Conservation (phyloP, 1,140 invertebrate genomes). For the Ostrea edulis region DNA sequence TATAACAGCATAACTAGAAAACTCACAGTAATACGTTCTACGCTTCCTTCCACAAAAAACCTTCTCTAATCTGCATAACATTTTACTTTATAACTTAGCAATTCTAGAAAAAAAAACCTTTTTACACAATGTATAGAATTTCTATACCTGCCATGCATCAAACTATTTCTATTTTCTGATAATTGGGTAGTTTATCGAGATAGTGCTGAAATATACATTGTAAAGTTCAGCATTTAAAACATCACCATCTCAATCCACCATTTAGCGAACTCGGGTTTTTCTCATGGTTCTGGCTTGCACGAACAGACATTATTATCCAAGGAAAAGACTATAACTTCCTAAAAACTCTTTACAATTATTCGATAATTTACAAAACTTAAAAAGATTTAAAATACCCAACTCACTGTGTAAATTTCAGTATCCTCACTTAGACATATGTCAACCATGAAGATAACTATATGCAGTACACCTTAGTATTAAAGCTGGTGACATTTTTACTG, state of each 20-base stretch:
- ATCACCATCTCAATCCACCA: not conserved
- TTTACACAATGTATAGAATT: not conserved
- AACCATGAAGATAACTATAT: too few species aligned
- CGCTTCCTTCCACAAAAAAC: not conserved
- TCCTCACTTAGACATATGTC: too few species aligned
- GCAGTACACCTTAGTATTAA: too few species aligned
- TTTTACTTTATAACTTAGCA: not conserved
- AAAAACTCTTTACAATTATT: too few species aligned
- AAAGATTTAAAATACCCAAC: too few species aligned
- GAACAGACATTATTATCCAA: too few species aligned
- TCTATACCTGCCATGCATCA: not conserved
- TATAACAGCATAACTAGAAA: not conserved
- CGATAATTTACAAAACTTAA: too few species aligned
- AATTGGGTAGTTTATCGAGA: slow-evolving; percentile 3
- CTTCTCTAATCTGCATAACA: not conserved
- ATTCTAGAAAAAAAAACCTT: not conserved
- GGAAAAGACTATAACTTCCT: too few species aligned
- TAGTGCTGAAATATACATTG: slow-evolving; percentile 30
- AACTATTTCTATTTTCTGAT: slow-evolving; percentile 14
- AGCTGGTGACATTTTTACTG: too few species aligned
- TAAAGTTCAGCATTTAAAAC: not conserved
- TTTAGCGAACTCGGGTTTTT: too few species aligned
- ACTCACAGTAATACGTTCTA: not conserved
- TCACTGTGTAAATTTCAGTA: too few species aligned
- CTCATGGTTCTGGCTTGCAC: too few species aligned